These are phyloP conservation scores for Hipposideros larvatus DNA, from an alignment of 2,797 vertebrate genomes.

Conservation along the genomic window DNA sequence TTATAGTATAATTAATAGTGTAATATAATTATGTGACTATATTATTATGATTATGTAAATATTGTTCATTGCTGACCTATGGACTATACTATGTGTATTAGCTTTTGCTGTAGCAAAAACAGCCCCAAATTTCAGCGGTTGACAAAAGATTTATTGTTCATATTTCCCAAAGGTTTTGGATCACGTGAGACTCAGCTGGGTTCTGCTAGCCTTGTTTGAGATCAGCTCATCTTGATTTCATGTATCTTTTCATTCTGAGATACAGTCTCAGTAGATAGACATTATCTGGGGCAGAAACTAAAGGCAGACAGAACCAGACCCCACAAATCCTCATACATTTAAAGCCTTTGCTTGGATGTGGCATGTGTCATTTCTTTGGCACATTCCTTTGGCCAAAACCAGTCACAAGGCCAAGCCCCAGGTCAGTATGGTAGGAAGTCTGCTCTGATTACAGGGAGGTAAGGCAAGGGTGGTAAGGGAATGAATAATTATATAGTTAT, in stretches of 20 bases:
- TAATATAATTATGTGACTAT: background rate
- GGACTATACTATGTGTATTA: background rate
- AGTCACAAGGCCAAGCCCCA: background rate
- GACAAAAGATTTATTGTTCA: background rate
- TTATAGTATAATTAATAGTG: background rate
- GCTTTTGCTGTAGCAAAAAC: background rate
- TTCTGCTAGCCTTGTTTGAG: background rate
- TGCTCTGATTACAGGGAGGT: background rate
- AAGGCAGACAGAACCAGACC: background rate
- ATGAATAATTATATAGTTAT: background rate
- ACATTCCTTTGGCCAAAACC: slow-evolving; percentile 15
- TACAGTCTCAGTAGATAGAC: background rate
- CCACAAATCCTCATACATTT: background rate
- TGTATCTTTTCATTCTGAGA: background rate
- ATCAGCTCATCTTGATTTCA: background rate
- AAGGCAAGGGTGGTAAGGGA: background rate
- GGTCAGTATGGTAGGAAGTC: background rate
- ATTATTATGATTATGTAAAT: background rate
- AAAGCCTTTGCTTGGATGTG: background rate
- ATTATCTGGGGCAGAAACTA: background rate
- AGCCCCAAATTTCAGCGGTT: background rate
- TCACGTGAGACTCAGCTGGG: background rate
- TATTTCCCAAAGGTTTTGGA: slow-evolving; percentile 27
- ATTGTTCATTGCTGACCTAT: background rate
- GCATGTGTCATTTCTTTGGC: background rate